These are phyloP conservation scores for Herpailurus yagouaroundi DNA, from an alignment of 2,113 vertebrate species.

Conservation along the genomic window DNA sequence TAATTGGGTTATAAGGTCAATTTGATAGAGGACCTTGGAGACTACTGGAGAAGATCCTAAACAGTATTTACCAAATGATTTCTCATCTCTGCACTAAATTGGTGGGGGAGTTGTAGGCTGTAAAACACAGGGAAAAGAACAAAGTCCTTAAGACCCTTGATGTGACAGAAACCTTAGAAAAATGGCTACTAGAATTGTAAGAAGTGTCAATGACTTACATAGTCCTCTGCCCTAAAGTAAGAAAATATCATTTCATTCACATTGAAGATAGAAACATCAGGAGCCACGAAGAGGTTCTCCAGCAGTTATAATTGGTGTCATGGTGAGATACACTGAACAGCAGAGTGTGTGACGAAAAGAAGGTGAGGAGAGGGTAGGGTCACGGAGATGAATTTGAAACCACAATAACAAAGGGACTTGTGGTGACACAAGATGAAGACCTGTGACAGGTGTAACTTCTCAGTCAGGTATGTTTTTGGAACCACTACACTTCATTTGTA, in stretches of 20 bases:
- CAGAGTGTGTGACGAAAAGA: neutral
- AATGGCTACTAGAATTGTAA: neutral
- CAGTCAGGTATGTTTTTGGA: neutral
- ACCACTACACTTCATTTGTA: neutral
- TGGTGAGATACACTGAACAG: neutral
- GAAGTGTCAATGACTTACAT: neutral
- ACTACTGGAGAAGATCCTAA: neutral
- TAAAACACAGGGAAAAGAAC: neutral
- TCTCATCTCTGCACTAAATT: neutral
- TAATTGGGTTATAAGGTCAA: neutral
- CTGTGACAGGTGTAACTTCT: neutral
- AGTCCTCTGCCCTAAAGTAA: neutral
- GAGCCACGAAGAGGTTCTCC: neutral
- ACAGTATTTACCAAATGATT: neutral
- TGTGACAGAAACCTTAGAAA: neutral
- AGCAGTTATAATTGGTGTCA: neutral
- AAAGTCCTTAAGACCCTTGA: neutral
- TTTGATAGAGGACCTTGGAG: neutral
- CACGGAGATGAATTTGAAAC: neutral
- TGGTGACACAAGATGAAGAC: neutral
- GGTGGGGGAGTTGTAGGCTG: rapidly evolving
- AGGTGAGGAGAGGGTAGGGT: neutral
- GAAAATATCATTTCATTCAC: neutral
- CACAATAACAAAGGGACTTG: neutral
- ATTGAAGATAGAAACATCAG: neutral